phyloP scores from a whole-genome alignment of 2,113 vertebrate genomes.

The Oenanthe melanoleuca region DNA sequence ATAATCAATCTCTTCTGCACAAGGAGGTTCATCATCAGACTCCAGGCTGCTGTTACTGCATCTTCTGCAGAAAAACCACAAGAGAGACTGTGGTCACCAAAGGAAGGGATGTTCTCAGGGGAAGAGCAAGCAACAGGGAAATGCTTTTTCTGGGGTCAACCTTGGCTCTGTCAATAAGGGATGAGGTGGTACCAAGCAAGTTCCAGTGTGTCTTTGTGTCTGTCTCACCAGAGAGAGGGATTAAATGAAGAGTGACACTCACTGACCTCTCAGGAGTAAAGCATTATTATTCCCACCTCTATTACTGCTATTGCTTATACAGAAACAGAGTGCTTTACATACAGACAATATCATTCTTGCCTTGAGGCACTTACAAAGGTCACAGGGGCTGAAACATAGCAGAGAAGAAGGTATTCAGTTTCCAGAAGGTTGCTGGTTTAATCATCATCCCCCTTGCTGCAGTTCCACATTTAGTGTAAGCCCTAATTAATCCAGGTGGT shows the following conservation, averaged over 20 bases:
- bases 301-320: not conserved
- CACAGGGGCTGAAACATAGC: not conserved
- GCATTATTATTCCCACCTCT: not conserved
- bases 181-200: not conserved
- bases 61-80: constrained; percentile 56
- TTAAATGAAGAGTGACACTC: not conserved
- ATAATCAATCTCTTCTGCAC: constrained; percentile 87
- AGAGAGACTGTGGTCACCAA: constrained; percentile 25
- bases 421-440: constrained; percentile 23
- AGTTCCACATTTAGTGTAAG: not conserved
- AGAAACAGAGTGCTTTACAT: not conserved
- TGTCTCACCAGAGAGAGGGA: not conserved
- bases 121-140: not conserved
- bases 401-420: not conserved
- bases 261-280: not conserved
- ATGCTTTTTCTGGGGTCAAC: not conserved
- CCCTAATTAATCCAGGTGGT: constrained; percentile 36
- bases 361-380: constrained; percentile 5
- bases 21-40: constrained; percentile 88
- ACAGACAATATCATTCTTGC: not conserved
- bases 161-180: not conserved
- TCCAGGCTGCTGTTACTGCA: constrained; percentile 44
- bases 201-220: not conserved
- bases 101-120: not conserved
- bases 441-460: not conserved